These are phyloP conservation scores for Dolichallabes microphthalmus DNA, from an alignment of 2,113 vertebrate species.

Conservation along the genomic window DNA sequence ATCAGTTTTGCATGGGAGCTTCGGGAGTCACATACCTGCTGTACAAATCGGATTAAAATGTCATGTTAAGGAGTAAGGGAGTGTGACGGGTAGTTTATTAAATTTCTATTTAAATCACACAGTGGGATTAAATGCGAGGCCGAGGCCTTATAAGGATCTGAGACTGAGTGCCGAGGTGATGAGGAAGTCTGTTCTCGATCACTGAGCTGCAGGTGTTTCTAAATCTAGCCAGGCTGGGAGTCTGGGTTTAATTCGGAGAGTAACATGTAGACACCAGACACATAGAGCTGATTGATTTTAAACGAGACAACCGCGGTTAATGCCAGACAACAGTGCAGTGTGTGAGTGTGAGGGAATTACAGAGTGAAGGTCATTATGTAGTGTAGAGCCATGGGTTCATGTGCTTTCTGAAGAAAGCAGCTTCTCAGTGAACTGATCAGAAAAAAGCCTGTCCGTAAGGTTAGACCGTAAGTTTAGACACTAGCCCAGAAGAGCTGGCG, in stretches of 20 bases:
- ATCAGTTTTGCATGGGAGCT: neutral
- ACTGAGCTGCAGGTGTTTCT: constrained; percentile 1
- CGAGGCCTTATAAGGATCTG: constrained; percentile 6
- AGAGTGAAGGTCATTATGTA: neutral
- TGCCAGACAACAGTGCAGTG: neutral
- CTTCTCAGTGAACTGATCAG: no score
- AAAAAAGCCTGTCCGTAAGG: no score
- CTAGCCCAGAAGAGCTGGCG: no score
- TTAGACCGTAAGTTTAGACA: no score
- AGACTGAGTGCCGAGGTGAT: neutral
- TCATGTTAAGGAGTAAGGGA: neutral
- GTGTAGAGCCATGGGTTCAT: neutral
- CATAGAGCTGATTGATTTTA: neutral
- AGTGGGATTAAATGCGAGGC: neutral
- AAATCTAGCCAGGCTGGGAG: neutral
- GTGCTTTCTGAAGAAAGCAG: no score
- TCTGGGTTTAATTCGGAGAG: no score
- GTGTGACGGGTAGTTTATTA: neutral
- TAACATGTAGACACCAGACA: neutral
- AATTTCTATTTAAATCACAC: neutral
- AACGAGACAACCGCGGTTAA: neutral
- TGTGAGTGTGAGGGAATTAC: neutral
- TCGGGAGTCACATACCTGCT: neutral
- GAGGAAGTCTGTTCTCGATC: neutral
- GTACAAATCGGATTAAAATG: neutral